Percentiles rank a stretch among this genome's conserved stretches.
These are phyloP conservation scores for Lasiurus borealis DNA, from an alignment of 2,113 vertebrate genomes.

Conservation along the genomic window DNA sequence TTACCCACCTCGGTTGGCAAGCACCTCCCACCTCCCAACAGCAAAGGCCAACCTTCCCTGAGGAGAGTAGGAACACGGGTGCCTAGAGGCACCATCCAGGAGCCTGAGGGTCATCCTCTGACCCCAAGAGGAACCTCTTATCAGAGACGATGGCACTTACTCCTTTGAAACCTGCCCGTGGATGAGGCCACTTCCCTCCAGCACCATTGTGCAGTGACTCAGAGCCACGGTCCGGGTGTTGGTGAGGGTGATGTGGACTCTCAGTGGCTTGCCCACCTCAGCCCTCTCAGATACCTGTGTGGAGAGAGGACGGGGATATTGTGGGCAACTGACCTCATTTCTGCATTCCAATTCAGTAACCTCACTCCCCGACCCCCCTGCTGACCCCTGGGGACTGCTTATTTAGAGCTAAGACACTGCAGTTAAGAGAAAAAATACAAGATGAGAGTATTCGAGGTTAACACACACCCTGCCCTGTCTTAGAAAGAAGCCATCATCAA, in stretches of 20 bases:
- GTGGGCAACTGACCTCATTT: not conserved
- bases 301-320: not conserved
- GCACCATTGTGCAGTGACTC: conserved; percentile 60
- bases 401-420: not conserved
- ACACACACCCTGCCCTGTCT: not conserved
- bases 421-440: not conserved
- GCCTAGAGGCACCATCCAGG: not conserved
- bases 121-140: not conserved
- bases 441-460: not conserved
- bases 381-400: not conserved
- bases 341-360: not conserved
- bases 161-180: conserved; percentile 62
- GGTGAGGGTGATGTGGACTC: conserved; percentile 66
- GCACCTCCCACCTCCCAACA: not conserved
- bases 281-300: conserved; percentile 69
- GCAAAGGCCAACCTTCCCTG: not conserved
- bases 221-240: conserved; percentile 70
- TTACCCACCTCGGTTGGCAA: not conserved
- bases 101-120: not conserved
- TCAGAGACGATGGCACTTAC: conserved; percentile 55
- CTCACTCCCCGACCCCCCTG: not conserved
- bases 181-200: conserved; percentile 80
- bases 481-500: not conserved
- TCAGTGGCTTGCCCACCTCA: conserved; percentile 60
- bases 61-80: not conserved